Conservation (phyloP, 1,140 invertebrate genomes). For the Melitaea cinxia region DNA sequence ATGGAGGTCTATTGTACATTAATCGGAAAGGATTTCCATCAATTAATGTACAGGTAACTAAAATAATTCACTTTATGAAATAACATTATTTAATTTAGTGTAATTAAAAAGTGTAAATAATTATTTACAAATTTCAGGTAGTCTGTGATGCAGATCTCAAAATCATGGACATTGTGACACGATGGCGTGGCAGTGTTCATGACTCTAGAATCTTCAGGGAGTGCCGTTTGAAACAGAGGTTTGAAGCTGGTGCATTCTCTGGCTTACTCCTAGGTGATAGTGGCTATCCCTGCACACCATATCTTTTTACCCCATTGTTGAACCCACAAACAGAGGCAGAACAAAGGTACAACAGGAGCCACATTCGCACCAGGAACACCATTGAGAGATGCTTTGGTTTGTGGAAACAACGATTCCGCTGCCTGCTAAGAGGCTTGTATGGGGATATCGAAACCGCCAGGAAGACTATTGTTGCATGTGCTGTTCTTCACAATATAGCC, state of each 20-base stretch:
- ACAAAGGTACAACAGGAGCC: conserved; percentile 25
- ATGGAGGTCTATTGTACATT: not conserved
- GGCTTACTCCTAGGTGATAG: conserved; percentile 33
- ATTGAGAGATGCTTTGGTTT: conserved; percentile 30
- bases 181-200: no score
- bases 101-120: not conserved
- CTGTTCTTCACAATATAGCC: conserved; percentile 20
- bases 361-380: conserved; percentile 11
- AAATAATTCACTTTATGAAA: no score
- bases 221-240: conserved; percentile 20
- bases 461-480: conserved; percentile 15
- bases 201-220: conserved; percentile 24
- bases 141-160: conserved; percentile 34
- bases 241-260: conserved; percentile 38
- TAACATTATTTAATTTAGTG: not conserved
- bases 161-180: no score
- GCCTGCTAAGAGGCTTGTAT: no score
- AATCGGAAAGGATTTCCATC: no score
- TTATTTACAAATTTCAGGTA: no score
- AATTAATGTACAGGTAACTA: no score
- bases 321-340: conserved; percentile 15
- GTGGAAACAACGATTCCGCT: no score
- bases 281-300: conserved; percentile 29
- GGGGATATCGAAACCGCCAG: conserved; percentile 18
- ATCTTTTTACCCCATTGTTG: conserved; percentile 29